Percentiles rank a stretch among this genome's conserved stretches.
Conservation (phyloP, 2,113 vertebrate genomes). For the Solea senegalensis region DNA sequence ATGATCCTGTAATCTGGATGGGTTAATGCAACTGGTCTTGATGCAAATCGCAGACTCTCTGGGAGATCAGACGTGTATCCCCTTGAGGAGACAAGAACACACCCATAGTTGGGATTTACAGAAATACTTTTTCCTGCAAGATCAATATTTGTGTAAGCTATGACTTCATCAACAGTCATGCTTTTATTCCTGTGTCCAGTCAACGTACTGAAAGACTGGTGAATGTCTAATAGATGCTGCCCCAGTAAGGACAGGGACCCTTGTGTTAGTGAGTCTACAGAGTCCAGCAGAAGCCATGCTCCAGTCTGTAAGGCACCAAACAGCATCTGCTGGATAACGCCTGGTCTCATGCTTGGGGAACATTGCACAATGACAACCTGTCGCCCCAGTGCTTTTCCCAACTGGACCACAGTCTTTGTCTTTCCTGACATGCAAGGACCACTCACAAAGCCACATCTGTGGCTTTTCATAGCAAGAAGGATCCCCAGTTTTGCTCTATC, state of each 20-base stretch:
- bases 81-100: slow-evolving; percentile 75
- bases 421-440: slow-evolving; percentile 82
- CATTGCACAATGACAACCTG: slow-evolving; percentile 82
- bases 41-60: slow-evolving; percentile 75
- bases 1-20: slow-evolving; percentile 78
- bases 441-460: slow-evolving; percentile 80
- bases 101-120: slow-evolving; percentile 79
- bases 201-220: slow-evolving; percentile 66
- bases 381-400: slow-evolving; percentile 82
- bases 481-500: slow-evolving; percentile 82
- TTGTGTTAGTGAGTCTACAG: slow-evolving; percentile 73
- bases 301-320: slow-evolving; percentile 84
- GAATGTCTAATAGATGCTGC: slow-evolving; percentile 80
- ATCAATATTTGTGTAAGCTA: neutral
- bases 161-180: neutral
- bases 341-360: slow-evolving; percentile 49
- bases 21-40: slow-evolving; percentile 81
- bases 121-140: slow-evolving; percentile 75
- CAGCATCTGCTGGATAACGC: slow-evolving; percentile 78
- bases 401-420: slow-evolving; percentile 62
- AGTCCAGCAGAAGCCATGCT: slow-evolving; percentile 84
- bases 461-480: slow-evolving; percentile 83
- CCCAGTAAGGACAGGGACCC: slow-evolving; percentile 78
- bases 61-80: slow-evolving; percentile 59
- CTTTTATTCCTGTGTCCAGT: slow-evolving; percentile 8